Evolutionary conservation across 1,140 invertebrate species (phyloP).

Genomic region (Procambarus clarkii): DNA sequence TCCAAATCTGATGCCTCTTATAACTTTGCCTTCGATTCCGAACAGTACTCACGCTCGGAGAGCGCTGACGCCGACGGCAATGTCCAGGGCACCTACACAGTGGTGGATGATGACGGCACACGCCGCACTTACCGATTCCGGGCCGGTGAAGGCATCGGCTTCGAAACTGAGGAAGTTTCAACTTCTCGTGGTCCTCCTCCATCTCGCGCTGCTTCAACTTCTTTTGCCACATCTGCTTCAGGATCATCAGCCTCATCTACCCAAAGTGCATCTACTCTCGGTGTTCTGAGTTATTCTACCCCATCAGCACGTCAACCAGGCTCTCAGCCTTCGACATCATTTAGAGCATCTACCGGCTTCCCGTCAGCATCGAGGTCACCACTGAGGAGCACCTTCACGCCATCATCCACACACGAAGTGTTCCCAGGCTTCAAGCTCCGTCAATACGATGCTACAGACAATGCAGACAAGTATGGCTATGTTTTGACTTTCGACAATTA

Average conservation of each 20-base stretch:
- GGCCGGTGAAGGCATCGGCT: constrained; percentile 68
- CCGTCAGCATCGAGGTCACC: not conserved
- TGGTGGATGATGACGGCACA: constrained; percentile 73
- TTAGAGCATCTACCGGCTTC: not conserved
- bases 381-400: not conserved
- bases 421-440: constrained; percentile 27
- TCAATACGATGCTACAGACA: constrained; percentile 36
- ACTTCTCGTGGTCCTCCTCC: constrained; percentile 34
- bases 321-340: not conserved
- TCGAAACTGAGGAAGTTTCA: constrained; percentile 67
- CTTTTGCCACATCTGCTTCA: not conserved
- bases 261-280: not conserved
- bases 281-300: not conserved
- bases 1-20: constrained; percentile 70
- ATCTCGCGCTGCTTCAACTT: constrained; percentile 4
- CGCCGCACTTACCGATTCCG: constrained; percentile 63
- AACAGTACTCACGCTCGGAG: constrained; percentile 72
- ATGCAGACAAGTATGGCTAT: constrained; percentile 37
- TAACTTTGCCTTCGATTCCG: constrained; percentile 73
- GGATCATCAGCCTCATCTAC: not conserved
- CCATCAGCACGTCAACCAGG: not conserved
- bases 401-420: not conserved
- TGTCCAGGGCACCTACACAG: constrained; percentile 74
- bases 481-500: constrained; percentile 40
- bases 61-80: constrained; percentile 73